Evolutionary conservation across 2,113 vertebrate genomes (phyloP).

Genomic region (Otocyon megalotis): DNA sequence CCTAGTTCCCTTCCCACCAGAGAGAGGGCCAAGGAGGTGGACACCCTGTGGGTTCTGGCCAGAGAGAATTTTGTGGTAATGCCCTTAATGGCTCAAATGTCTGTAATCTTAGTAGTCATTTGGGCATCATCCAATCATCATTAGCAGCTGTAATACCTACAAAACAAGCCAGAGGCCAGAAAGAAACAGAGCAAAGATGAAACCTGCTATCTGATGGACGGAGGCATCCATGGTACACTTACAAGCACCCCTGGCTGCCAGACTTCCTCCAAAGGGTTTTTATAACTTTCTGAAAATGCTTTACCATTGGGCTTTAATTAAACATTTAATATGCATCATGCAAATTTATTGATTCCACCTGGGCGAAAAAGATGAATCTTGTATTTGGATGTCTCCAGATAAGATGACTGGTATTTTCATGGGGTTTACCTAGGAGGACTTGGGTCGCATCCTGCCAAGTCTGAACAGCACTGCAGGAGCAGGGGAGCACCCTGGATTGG

Average conservation of each 20-base stretch:
- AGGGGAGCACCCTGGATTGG: not conserved
- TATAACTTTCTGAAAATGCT: slow-evolving; percentile 84
- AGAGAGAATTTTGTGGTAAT: slow-evolving; percentile 65
- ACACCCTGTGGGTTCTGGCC: slow-evolving; percentile 76
- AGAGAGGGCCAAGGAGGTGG: slow-evolving; percentile 69
- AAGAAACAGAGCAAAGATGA: slow-evolving; percentile 75
- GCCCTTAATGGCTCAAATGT: slow-evolving; percentile 63
- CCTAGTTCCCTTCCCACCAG: slow-evolving; percentile 64
- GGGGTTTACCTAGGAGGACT: not conserved
- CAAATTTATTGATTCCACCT: slow-evolving; percentile 83
- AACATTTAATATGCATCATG: slow-evolving; percentile 85
- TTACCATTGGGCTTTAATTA: slow-evolving; percentile 86
- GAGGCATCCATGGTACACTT: slow-evolving; percentile 73
- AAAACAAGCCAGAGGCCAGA: slow-evolving; percentile 74
- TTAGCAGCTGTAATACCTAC: slow-evolving; percentile 79
- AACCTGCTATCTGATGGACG: slow-evolving; percentile 81
- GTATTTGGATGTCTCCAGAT: slow-evolving; percentile 59
- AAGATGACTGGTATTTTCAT: not conserved
- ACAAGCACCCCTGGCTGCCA: slow-evolving; percentile 79
- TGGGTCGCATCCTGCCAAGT: not conserved
- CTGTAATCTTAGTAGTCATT: slow-evolving; percentile 76
- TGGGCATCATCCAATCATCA: slow-evolving; percentile 73
- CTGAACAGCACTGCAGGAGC: not conserved
- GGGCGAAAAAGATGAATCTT: slow-evolving; percentile 63
- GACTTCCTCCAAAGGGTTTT: slow-evolving; percentile 81